Base-by-base conservation (phyloP, 2,888 invertebrate genomes). In the Pherbina coryleti region DNA sequence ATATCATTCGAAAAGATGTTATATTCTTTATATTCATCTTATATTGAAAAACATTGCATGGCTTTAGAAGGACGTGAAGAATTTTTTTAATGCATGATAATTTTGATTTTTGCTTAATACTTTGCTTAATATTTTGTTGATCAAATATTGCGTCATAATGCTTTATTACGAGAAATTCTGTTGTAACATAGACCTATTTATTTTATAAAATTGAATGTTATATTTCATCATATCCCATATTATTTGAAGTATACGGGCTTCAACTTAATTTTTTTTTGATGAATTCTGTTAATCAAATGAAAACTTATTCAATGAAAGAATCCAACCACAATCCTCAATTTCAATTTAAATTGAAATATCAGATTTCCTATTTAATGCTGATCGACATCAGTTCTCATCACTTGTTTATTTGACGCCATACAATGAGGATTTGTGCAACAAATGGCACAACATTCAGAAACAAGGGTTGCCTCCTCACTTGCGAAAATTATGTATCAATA, bases 401-500 rank as follows among this genome's bases (percentile, higher is more conserved):
- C n/a, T 31, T 19, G 57, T 28, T 22, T 7, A 60, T 25, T 17
- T n/a, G 31, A 1, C 7, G 4, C 3, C 55, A 1, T 55, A 3
- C 8, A 19, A 2, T 55, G 19, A 55, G 19, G 9, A 55, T 19
- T 7, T 19, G 22, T 55, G 4, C 5, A n/a, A 14, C 19, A 55
- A 55, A 17, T 55, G 55, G 22, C 55, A 55, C 55, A 22, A 55
- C 19, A n/a, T 17, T 19, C 19, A 7, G 55, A 19, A 1, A n/a
- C 22, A 19, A n/a, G 22, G 55, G 55, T 55, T 19, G 5, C 3
- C 1, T 19, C 2, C 17, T n/a, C 3, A 31, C 31, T 64, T 49
- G 49, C 51, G 25, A 69, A 69, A 49, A 44, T 69, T 49, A 49
- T 51, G 4, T 69, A 28, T 22, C 69, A 69, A 69, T 51, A 69